These are phyloP conservation scores for Nomada ferruginata DNA, from an alignment of 2,888 invertebrate genomes.

Conservation along the genomic window DNA sequence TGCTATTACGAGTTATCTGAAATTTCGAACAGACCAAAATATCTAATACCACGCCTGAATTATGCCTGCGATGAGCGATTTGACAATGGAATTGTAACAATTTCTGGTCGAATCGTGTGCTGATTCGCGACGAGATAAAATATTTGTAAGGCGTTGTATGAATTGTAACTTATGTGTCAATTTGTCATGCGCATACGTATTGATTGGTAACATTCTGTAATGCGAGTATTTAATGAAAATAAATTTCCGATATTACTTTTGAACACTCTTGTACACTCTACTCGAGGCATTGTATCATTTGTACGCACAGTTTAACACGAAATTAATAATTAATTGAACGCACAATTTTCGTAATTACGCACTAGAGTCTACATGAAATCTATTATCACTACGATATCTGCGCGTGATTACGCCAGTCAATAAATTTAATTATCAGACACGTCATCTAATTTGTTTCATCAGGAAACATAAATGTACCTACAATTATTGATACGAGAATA, in stretches of 20 bases:
- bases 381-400: too few species aligned
- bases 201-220: neutral
- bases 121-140: too few species aligned
- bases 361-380: too few species aligned
- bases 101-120: too few species aligned
- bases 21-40: constrained; percentile 42
- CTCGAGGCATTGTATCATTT: neutral
- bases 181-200: neutral
- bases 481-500: neutral
- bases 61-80: constrained; percentile 11
- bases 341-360: neutral
- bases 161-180: neutral
- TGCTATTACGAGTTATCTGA: constrained; percentile 56
- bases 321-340: neutral
- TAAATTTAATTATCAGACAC: too few species aligned
- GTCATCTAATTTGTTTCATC: neutral
- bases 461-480: neutral
- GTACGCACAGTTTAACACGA: neutral
- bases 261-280: neutral
- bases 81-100: neutral
- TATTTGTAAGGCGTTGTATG: neutral
- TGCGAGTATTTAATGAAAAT: neutral
- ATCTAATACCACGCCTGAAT: constrained; percentile 33
- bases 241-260: neutral
- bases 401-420: too few species aligned